phyloP scores from a whole-genome alignment of 2,888 invertebrate species.

The Hyppa rectilinea region DNA sequence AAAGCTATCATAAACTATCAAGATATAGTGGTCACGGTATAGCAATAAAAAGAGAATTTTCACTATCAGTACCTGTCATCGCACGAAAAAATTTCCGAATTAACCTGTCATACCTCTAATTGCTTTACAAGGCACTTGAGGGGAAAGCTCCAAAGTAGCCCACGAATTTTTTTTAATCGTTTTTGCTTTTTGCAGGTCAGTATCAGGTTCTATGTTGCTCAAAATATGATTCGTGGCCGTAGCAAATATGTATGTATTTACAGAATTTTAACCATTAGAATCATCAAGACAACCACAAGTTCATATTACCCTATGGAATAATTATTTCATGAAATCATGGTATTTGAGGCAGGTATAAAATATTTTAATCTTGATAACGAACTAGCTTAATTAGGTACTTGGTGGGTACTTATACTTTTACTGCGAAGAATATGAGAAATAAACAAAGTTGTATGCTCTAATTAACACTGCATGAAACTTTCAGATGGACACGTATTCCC shows the following conservation, averaged over 20 bases:
- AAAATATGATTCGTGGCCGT: no score
- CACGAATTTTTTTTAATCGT: no score
- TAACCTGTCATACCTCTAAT: slow-evolving; percentile 32
- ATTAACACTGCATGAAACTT: neutral
- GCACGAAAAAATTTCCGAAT: slow-evolving; percentile 35
- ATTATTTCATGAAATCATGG: no score
- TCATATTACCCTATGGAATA: no score
- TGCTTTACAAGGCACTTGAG: slow-evolving; percentile 8
- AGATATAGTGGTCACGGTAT: slow-evolving; percentile 19
- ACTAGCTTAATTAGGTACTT: neutral
- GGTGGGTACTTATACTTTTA: neutral
- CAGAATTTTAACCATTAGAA: no score
- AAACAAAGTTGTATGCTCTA: neutral
- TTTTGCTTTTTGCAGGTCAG: no score
- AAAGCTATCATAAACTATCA: slow-evolving; percentile 18
- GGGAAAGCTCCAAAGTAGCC: no score
- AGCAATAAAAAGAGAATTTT: slow-evolving; percentile 41
- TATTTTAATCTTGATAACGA: no score
- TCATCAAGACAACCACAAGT: no score
- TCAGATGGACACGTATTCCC: neutral
- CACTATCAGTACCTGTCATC: slow-evolving; percentile 39
- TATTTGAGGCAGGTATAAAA: no score
- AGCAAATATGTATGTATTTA: no score
- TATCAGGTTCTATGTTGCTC: no score
- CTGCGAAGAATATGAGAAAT: neutral